A percentile compares a stretch with the other conserved stretches of the same genome.
Conservation (phyloP, 2,888 invertebrate genomes). For the Meliscaeva auricollis region DNA sequence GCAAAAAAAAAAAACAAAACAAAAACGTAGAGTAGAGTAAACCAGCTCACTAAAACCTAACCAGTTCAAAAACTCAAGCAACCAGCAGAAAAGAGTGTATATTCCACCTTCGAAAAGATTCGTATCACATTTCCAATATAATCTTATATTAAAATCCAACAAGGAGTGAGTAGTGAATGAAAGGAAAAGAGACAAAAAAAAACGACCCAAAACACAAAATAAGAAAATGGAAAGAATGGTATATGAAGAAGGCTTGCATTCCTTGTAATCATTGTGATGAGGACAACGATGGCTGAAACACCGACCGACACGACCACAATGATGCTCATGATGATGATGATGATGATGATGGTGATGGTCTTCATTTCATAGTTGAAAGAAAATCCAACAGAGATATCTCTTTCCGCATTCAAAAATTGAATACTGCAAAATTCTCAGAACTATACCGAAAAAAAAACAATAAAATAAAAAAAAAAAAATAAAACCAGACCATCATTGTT, state of each 20-base stretch:
- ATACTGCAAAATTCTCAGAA: constrained; percentile 63
- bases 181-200: constrained; percentile 1
- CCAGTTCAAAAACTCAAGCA: constrained; percentile 37
- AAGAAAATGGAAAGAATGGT: constrained; percentile 31
- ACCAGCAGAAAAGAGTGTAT: constrained; percentile 59
- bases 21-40: constrained; percentile 19
- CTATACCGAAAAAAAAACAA: constrained; percentile 9
- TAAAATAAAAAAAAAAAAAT: too few relatives aligned
- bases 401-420: constrained; percentile 66
- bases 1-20: constrained; percentile 16
- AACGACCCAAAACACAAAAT: constrained; percentile 25
- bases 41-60: constrained; percentile 45
- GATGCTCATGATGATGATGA: constrained; percentile 27
- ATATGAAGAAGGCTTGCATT: constrained; percentile 57
- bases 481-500: constrained; percentile 25
- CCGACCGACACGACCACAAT: constrained; percentile 32
- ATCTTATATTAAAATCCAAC: constrained; percentile 74
- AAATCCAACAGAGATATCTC: constrained; percentile 53
- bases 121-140: constrained; percentile 76
- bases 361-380: constrained; percentile 63
- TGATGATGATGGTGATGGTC: constrained; percentile 47
- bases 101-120: constrained; percentile 71
- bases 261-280: constrained; percentile 66
- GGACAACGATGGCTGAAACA: constrained; percentile 50
- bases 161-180: constrained; percentile 30